A percentile compares a stretch with the other conserved stretches of the same genome.
phyloP scores from a whole-genome alignment of 2,797 vertebrate species.

The Phrynocephalus guinanensis region DNA sequence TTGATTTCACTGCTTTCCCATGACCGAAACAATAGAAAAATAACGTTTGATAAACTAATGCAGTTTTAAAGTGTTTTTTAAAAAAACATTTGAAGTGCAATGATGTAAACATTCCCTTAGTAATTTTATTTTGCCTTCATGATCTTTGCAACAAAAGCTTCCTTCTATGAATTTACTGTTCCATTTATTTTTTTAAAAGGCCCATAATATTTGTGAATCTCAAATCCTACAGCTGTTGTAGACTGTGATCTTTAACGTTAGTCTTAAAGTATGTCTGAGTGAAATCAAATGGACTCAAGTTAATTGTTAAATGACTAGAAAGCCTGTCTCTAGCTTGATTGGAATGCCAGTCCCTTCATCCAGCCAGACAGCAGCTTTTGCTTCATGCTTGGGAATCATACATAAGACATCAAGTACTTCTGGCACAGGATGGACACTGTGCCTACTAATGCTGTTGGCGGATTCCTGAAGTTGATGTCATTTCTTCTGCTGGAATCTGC shows the following conservation, averaged over 20 bases:
- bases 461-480: constrained; percentile 60
- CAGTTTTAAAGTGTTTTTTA: not conserved
- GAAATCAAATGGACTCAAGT: not conserved
- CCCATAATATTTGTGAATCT: not conserved
- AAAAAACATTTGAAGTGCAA: not conserved
- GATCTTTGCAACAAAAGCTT: not conserved
- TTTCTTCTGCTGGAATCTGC: constrained; percentile 23
- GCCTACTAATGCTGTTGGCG: constrained; percentile 61
- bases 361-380: constrained; percentile 44
- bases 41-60: not conserved
- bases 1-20: not conserved
- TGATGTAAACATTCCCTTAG: not conserved
- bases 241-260: not conserved
- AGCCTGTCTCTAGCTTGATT: not conserved
- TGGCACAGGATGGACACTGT: constrained; percentile 51
- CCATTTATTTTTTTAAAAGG: no score
- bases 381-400: constrained; percentile 53
- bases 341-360: constrained; percentile 3
- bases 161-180: not conserved
- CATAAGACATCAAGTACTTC: constrained; percentile 45
- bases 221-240: not conserved
- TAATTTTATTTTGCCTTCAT: not conserved
- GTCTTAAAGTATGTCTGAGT: not conserved
- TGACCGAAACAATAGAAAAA: not conserved
- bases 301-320: not conserved